These are phyloP conservation scores for Psix sp. DNA, from an alignment of 1,140 invertebrate genomes.

Conservation along the genomic window DNA sequence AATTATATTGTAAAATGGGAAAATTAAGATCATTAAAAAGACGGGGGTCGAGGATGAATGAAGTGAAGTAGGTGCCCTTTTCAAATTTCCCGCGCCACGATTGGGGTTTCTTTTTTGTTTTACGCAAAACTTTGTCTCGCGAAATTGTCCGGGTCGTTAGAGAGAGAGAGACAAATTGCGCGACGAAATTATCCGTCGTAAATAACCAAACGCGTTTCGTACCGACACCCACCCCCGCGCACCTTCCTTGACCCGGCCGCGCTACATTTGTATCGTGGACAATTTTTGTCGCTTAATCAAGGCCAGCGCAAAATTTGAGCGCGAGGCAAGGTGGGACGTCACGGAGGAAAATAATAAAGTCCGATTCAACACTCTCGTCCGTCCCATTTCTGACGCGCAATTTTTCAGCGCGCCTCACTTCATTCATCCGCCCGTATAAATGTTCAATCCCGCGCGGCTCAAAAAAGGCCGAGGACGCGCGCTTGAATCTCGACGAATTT, in stretches of 20 bases:
- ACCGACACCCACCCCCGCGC: constrained; percentile 19
- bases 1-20: constrained; percentile 30
- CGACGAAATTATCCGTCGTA: constrained; percentile 41
- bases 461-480: constrained; percentile 41
- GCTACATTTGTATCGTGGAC: constrained; percentile 18
- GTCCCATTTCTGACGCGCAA: constrained; percentile 45
- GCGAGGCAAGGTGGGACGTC: constrained; percentile 17
- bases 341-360: constrained; percentile 27
- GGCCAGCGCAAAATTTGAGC: constrained; percentile 34
- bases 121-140: neutral
- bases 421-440: constrained; percentile 49
- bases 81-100: neutral
- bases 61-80: constrained; percentile 13
- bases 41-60: constrained; percentile 43
- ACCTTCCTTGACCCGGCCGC: neutral
- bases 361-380: constrained; percentile 30
- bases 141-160: constrained; percentile 30
- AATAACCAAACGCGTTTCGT: constrained; percentile 24
- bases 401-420: constrained; percentile 42
- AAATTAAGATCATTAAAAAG: constrained; percentile 51
- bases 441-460: constrained; percentile 34
- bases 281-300: constrained; percentile 27
- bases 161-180: constrained; percentile 34
- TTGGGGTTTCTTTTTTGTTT: neutral
- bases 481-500: constrained; percentile 36